Base-by-base conservation (phyloP, 2,888 invertebrate genomes). In the Peribatodes rhomboidaria region DNA sequence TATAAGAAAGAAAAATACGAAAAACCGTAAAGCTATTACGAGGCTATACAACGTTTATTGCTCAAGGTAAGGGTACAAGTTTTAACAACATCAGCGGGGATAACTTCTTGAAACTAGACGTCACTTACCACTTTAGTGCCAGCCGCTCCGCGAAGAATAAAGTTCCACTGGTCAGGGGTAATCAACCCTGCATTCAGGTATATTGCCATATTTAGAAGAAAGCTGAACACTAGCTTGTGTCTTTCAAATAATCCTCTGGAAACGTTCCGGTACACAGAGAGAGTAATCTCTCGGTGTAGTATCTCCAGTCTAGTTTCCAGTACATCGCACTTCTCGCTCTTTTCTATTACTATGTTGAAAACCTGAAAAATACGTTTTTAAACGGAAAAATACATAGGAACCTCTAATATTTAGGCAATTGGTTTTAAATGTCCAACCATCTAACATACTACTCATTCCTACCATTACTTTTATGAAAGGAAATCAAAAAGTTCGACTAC, bases 241-340 rank as follows among this genome's bases (percentile, higher is more conserved):
- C 96, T 95, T 84, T 98, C 98, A 81, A 98, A 98, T 10, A 99
- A 93, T 0, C 98, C 98, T 60, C 98, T 94, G 0, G 98, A 97
- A 35, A 98, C 96, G 80, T 98, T 98, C 9, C 95, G 95, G 82
- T 98, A 98, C 42, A 98, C 95, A 0, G 97, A 95, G 57, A 96
- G 93, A 0, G 98, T 96, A 72, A 98, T 98, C 85, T 97, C 96
- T 16, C 94, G 90, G 75, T 96, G 95, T 1, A 99, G 90, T 65
- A 95, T 95, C 18, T 94, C 87, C 33, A 98, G 91, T 11, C 98
- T 94, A 11, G 89, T 87, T 31, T 95, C 95, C 9, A 98, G 91
- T 27, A 95, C 89, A 73, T 95, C 94, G 54, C 92, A 90, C 58
- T 95, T 96, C 78, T 96, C 96, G 78, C 96, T 96, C 44, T 94